Percentiles rank a stretch among this genome's conserved stretches.
Evolutionary conservation across 2,888 invertebrate species (phyloP).

Genomic region (Eristalis intricaria): DNA sequence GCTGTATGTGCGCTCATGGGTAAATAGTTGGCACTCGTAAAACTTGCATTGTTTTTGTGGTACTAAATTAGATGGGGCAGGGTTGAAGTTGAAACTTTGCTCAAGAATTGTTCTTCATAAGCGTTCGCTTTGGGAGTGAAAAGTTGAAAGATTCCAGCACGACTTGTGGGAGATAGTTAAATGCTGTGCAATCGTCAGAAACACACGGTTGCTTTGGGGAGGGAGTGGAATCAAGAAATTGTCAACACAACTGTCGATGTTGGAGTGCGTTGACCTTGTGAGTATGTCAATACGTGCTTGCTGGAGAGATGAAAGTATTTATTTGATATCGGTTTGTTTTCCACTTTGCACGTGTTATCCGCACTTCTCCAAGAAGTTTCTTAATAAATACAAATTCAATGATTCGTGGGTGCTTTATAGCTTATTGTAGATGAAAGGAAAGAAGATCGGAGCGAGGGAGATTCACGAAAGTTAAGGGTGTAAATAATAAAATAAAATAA

Average conservation of each 20-base stretch:
- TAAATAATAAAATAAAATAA: no score
- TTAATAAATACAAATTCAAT: no score
- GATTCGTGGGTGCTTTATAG: no score
- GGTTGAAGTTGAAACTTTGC: not conserved
- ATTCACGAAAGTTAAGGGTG: no score
- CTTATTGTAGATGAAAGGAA: no score
- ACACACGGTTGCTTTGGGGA: not conserved
- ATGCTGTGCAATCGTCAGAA: not conserved
- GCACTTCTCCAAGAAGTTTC: no score
- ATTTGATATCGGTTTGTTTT: no score
- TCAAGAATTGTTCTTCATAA: not conserved
- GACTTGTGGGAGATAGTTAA: not conserved
- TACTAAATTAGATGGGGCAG: not conserved
- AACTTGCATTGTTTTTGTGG: not conserved
- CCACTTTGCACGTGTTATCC: no score
- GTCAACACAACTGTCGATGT: not conserved
- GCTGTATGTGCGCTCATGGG: slow-evolving; percentile 1
- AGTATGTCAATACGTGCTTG: no score
- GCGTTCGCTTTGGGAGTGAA: not conserved
- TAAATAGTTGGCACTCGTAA: not conserved
- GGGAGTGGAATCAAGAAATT: not conserved
- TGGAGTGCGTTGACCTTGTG: not conserved
- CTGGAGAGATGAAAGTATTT: no score
- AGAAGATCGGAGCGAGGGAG: no score
- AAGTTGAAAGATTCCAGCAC: not conserved